A percentile compares a stretch with the other conserved stretches of the same genome.
phyloP scores from a whole-genome alignment of 92 coral and sea anemone species.

The Palythoa grandis region DNA sequence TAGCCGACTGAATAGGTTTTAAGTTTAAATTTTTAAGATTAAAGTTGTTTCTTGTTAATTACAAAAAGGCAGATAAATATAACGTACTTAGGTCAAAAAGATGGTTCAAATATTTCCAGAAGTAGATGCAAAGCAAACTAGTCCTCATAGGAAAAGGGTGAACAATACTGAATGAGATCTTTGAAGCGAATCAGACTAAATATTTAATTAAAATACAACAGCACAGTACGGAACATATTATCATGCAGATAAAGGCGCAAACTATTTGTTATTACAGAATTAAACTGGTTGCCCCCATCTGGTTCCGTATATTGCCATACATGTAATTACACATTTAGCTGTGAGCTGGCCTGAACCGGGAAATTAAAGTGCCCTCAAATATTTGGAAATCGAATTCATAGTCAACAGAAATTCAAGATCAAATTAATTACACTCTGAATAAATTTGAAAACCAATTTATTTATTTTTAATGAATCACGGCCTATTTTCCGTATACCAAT shows the following conservation, averaged over 20 bases:
- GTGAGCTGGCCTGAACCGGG: neutral
- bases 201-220: neutral
- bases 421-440: neutral
- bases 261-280: neutral
- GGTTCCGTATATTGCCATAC: neutral
- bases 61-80: neutral
- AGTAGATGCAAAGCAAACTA: neutral
- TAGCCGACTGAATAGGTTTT: too few relatives aligned
- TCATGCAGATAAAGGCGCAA: neutral
- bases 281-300: neutral
- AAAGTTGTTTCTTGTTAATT: neutral
- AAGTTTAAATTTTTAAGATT: neutral
- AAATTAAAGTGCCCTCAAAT: neutral
- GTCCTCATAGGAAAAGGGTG: neutral
- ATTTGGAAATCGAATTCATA: neutral
- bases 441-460: neutral
- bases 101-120: neutral
- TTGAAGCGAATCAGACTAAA: slow-evolving; percentile 10
- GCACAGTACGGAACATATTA: neutral
- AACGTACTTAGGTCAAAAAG: neutral
- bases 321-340: neutral
- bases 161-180: neutral
- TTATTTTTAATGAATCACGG: neutral
- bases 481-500: too few relatives aligned
- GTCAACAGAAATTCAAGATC: neutral